Percentiles rank a stretch among this genome's conserved stretches.
These are phyloP conservation scores for Hecatera dysodea DNA, from an alignment of 2,888 invertebrate species.

Conservation along the genomic window DNA sequence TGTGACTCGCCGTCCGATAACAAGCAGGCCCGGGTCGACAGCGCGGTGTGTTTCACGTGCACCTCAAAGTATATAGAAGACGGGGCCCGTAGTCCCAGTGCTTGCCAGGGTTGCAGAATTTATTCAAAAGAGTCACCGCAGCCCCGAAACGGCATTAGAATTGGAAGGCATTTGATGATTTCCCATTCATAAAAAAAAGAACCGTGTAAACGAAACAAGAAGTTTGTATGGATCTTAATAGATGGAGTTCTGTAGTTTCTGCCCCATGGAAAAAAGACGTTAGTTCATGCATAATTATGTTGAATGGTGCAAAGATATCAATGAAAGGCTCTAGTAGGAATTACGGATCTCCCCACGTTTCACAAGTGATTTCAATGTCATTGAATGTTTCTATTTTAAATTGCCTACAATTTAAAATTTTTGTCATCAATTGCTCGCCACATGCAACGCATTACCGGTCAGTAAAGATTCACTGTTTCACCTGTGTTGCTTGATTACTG, in stretches of 20 bases:
- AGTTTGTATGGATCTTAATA: background rate
- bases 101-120: too few relatives aligned
- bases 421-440: conserved; percentile 1
- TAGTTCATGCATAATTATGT: background rate
- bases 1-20: too few relatives aligned
- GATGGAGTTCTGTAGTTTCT: background rate
- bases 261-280: background rate
- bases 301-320: background rate
- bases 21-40: too few relatives aligned
- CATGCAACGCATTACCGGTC: too few relatives aligned
- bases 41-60: too few relatives aligned
- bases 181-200: too few relatives aligned
- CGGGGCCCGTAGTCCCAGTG: too few relatives aligned
- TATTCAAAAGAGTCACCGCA: too few relatives aligned
- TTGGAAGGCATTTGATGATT: too few relatives aligned
- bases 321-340: background rate
- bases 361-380: conserved; percentile 15
- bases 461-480: conserved; percentile 8
- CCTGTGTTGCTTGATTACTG: conserved; percentile 16
- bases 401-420: conserved; percentile 11
- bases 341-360: background rate
- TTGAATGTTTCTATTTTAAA: conserved; percentile 43
- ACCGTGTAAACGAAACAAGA: background rate
- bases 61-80: too few relatives aligned
- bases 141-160: too few relatives aligned